These are phyloP conservation scores for Rhinichthys klamathensis DNA, from an alignment of 2,113 vertebrate species.

Conservation along the genomic window DNA sequence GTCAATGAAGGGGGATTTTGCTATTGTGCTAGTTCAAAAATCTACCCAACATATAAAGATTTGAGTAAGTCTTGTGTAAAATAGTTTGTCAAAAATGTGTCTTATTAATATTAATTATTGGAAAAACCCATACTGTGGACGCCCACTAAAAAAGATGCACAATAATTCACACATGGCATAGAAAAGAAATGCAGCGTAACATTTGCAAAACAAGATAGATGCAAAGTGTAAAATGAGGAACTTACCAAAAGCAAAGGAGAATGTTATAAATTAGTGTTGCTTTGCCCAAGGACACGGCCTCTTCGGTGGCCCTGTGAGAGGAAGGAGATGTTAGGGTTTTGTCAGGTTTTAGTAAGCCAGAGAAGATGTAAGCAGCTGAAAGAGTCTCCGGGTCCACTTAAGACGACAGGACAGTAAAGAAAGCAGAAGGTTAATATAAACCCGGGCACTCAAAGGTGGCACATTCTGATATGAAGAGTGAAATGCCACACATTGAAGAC, in stretches of 20 bases:
- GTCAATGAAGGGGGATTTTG: neutral
- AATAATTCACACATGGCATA: neutral
- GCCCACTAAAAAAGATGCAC: neutral
- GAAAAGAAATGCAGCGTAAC: constrained; percentile 1
- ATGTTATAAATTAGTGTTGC: constrained; percentile 51
- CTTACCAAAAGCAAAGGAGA: constrained; percentile 56
- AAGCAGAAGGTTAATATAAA: constrained; percentile 59
- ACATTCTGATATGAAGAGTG: constrained; percentile 68
- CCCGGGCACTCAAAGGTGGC: constrained; percentile 61
- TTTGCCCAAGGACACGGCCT: constrained; percentile 42
- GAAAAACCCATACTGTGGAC: neutral
- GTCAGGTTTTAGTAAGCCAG: constrained; percentile 37
- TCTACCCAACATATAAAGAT: neutral
- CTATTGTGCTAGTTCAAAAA: neutral
- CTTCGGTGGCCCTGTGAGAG: constrained; percentile 55
- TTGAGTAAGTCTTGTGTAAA: neutral
- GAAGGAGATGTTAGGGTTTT: constrained; percentile 38
- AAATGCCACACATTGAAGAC: constrained; percentile 71
- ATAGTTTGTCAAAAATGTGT: neutral
- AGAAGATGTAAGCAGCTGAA: constrained; percentile 20
- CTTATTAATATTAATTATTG: neutral
- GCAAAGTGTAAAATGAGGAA: constrained; percentile 1
- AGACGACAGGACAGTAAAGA: neutral
- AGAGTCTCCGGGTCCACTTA: neutral
- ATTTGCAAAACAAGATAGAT: neutral